These are phyloP conservation scores for Tenthredo amoena DNA, from an alignment of 2,888 invertebrate species.

Conservation along the genomic window DNA sequence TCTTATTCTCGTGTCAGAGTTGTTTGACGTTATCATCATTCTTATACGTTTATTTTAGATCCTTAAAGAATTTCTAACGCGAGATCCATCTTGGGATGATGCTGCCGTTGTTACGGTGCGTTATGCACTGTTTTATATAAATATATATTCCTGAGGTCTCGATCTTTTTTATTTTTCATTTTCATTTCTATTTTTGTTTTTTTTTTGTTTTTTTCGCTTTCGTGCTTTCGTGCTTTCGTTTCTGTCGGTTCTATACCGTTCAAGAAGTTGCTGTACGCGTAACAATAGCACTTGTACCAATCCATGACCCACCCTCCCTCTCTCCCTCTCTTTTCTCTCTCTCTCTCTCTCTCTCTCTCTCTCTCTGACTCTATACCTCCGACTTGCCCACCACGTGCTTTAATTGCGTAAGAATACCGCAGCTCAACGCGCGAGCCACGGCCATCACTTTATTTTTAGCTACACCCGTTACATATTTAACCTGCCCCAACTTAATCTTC, in stretches of 20 bases:
- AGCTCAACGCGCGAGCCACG: slow-evolving; percentile 56
- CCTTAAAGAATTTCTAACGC: background rate
- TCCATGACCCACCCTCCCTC: background rate
- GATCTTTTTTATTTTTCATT: background rate
- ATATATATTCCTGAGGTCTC: too few relatives aligned
- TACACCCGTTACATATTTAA: slow-evolving; percentile 75
- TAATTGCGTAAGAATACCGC: slow-evolving; percentile 3
- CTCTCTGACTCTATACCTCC: background rate
- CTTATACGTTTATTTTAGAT: background rate
- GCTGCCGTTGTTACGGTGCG: too few relatives aligned
- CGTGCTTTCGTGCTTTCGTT: too few relatives aligned
- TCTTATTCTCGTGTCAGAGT: background rate
- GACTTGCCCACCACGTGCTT: slow-evolving; percentile 11
- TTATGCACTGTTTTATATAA: too few relatives aligned
- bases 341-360: background rate
- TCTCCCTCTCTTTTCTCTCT: background rate
- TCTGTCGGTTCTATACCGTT: background rate
- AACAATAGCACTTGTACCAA: background rate
- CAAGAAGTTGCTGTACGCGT: background rate
- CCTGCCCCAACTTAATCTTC: slow-evolving; percentile 72
- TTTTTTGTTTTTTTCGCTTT: too few relatives aligned
- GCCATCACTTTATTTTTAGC: slow-evolving; percentile 77
- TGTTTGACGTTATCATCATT: background rate
- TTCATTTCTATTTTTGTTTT: background rate
- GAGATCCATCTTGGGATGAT: too few relatives aligned